Conservation (phyloP, 2,888 invertebrate species). For the Apomyelois bistriatella region DNA sequence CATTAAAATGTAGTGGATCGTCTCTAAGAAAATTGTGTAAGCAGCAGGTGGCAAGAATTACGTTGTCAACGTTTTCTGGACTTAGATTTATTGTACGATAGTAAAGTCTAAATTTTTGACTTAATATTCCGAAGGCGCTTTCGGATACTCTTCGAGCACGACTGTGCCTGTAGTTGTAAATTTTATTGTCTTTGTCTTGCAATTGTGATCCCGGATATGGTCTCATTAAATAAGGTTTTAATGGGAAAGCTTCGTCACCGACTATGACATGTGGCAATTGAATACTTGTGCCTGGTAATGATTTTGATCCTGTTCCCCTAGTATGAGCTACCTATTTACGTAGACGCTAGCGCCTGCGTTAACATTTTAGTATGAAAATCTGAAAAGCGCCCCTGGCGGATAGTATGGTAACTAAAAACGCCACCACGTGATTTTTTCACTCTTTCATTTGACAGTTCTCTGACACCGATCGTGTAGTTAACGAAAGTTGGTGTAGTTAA, state of each 20-base stretch:
- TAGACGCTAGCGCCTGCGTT: too few species aligned
- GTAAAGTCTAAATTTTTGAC: constrained; percentile 1
- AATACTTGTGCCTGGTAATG: constrained; percentile 7
- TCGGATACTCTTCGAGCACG: background rate
- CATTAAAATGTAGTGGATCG: background rate
- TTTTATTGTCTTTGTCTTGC: background rate
- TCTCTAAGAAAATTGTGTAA: constrained; percentile 9
- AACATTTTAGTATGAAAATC: too few species aligned
- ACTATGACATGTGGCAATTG: background rate
- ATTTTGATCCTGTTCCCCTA: background rate
- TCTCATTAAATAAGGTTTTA: constrained; percentile 1
- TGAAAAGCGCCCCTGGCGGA: too few species aligned
- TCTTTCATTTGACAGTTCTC: too few species aligned
- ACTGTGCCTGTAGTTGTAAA: background rate
- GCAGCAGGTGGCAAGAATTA: constrained; percentile 1
- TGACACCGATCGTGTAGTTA: too few species aligned
- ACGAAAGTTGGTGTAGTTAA: too few species aligned
- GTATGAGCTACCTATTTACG: too few species aligned
- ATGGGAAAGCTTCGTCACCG: constrained; percentile 2
- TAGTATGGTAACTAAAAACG: too few species aligned
- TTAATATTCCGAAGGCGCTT: constrained; percentile 7
- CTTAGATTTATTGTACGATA: background rate
- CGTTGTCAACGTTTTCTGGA: background rate
- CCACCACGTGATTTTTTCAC: too few species aligned
- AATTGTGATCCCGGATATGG: background rate